Percentiles rank a stretch among this genome's conserved stretches.
phyloP scores from a whole-genome alignment of 2,888 invertebrate species.

The Dexiosoma caninum region DNA sequence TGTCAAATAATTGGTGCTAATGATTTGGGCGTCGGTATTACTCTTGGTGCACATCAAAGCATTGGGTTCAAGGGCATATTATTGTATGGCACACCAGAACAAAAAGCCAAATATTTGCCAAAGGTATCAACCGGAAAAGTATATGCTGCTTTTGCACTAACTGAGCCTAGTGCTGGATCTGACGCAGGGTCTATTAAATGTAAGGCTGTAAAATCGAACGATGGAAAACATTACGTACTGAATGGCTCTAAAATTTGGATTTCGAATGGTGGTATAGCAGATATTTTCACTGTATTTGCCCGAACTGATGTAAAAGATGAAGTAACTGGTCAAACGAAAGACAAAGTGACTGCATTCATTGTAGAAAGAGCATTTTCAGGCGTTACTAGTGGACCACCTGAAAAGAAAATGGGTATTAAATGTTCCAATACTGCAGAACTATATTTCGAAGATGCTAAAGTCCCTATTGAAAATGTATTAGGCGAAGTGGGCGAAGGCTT shows the following conservation, averaged over 20 bases:
- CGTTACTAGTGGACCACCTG: slow-evolving; percentile 94
- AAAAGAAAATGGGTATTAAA: slow-evolving; percentile 99
- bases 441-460: slow-evolving; percentile 94
- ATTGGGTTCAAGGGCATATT: slow-evolving; percentile 97
- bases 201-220: slow-evolving; percentile 89
- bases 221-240: slow-evolving; percentile 93
- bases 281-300: slow-evolving; percentile 98
- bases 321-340: slow-evolving; percentile 81
- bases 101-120: slow-evolving; percentile 95
- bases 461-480: slow-evolving; percentile 93
- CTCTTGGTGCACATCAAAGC: slow-evolving; percentile 97
- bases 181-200: slow-evolving; percentile 94
- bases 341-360: slow-evolving; percentile 94
- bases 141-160: slow-evolving; percentile 94
- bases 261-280: slow-evolving; percentile 96
- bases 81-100: slow-evolving; percentile 91
- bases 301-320: slow-evolving; percentile 88
- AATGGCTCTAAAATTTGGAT: slow-evolving; percentile 99
- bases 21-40: slow-evolving; percentile 96
- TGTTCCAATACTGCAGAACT: slow-evolving; percentile 96
- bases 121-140: slow-evolving; percentile 89
- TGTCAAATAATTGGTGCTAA: slow-evolving; percentile 95
- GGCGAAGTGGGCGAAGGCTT: slow-evolving; percentile 92
- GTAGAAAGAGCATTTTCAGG: slow-evolving; percentile 97
- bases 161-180: slow-evolving; percentile 97